A percentile compares a stretch with the other conserved stretches of the same genome.
phyloP scores from a whole-genome alignment of 1,140 invertebrate species.

The Drosophila bifasciata region DNA sequence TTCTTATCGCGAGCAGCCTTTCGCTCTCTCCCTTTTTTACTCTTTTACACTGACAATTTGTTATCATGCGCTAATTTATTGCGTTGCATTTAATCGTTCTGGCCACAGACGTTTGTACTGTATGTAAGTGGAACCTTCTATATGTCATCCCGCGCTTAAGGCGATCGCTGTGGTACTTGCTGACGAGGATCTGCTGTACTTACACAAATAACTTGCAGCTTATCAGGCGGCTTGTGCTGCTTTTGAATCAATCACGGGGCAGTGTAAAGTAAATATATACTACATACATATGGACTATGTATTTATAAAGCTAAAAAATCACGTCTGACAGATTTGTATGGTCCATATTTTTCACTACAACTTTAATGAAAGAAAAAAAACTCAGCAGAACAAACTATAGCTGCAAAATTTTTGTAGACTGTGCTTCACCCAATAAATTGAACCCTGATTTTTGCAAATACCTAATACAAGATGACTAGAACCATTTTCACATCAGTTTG shows the following conservation, averaged over 20 bases:
- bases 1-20: constrained; percentile 12
- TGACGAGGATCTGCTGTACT: constrained; percentile 15
- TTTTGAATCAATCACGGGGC: background rate
- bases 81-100: constrained; percentile 31
- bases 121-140: constrained; percentile 12
- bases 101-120: background rate
- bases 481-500: too few species aligned
- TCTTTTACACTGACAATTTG: constrained; percentile 16
- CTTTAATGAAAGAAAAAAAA: too few species aligned
- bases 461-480: too few species aligned
- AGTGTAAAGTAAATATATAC: background rate
- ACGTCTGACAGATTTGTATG: background rate
- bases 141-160: background rate
- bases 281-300: too few species aligned
- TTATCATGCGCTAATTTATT: constrained; percentile 30
- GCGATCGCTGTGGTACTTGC: background rate
- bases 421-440: too few species aligned
- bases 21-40: background rate
- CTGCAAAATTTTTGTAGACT: too few species aligned
- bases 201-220: constrained; percentile 3
- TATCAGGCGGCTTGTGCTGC: constrained; percentile 4
- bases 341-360: too few species aligned
- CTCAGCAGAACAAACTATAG: too few species aligned
- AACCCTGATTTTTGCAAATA: too few species aligned
- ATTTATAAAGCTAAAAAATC: constrained; percentile 8